A percentile compares a stretch with the other conserved stretches of the same genome.
phyloP scores from a whole-genome alignment of 2,888 invertebrate genomes.

The Seira musarum region DNA sequence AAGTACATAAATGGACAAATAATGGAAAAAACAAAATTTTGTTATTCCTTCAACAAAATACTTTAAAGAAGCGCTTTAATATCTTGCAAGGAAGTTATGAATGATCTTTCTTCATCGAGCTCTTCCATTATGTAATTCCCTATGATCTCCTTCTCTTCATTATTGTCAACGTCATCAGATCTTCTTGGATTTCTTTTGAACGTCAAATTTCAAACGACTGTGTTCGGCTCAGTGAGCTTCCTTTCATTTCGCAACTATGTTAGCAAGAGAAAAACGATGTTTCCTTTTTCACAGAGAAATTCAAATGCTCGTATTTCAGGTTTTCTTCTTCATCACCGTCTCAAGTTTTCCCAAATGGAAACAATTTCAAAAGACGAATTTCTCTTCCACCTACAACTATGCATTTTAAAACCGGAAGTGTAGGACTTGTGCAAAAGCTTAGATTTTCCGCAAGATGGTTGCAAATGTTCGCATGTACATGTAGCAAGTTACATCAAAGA shows the following conservation, averaged over 20 bases:
- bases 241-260: conserved; percentile 2
- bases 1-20: conserved; percentile 4
- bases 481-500: background rate
- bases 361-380: too few species aligned
- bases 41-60: background rate
- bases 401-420: background rate
- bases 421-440: background rate
- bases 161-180: background rate
- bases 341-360: conserved; percentile 51
- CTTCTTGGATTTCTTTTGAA: background rate
- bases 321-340: background rate
- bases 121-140: conserved; percentile 11
- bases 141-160: conserved; percentile 3
- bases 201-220: background rate
- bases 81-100: background rate
- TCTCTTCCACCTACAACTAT: background rate
- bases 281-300: too few species aligned
- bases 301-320: too few species aligned
- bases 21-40: background rate
- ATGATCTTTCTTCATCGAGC: conserved; percentile 3
- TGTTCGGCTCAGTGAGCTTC: background rate
- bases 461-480: background rate
- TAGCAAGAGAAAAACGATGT: too few species aligned
- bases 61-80: background rate
- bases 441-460: too few species aligned